These are phyloP conservation scores for Tachyglossus aculeatus DNA, from an alignment of 2,797 vertebrate genomes.

Conservation along the genomic window DNA sequence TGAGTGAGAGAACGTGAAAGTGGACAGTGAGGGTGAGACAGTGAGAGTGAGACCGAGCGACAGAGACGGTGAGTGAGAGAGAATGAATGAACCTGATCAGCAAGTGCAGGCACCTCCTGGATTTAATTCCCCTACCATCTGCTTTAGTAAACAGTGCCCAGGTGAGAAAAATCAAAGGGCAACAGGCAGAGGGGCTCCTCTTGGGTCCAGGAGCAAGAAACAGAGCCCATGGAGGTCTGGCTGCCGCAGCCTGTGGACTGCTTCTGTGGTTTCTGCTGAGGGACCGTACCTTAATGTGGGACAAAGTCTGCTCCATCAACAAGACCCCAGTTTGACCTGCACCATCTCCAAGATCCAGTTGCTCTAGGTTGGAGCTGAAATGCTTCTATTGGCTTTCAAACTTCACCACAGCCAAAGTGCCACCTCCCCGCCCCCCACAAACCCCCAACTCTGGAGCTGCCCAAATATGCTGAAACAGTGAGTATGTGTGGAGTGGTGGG, in stretches of 20 bases:
- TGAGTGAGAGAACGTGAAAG: constrained; percentile 44
- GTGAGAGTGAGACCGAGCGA: constrained; percentile 43
- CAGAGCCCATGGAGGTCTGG: background rate
- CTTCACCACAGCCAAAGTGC: no score
- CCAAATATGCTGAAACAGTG: no score
- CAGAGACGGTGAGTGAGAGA: constrained; percentile 55
- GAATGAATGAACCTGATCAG: constrained; percentile 62
- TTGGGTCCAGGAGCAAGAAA: background rate
- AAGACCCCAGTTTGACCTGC: background rate
- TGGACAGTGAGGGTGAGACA: no score
- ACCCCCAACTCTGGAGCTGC: no score
- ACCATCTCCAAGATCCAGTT: background rate
- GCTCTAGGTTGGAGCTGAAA: background rate
- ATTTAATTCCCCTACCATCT: constrained; percentile 2
- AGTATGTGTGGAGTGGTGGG: no score
- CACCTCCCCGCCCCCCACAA: no score
- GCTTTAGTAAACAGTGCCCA: background rate
- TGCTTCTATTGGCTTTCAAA: no score
- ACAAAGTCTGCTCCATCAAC: background rate
- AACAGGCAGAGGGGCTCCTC: background rate
- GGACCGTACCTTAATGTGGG: no score
- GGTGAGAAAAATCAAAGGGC: background rate
- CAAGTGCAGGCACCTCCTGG: constrained; percentile 55
- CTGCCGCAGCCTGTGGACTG: no score
- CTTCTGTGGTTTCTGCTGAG: no score